Evolutionary conservation across 2,888 invertebrate species (phyloP), one percentile per base, ranked within the genome.

Genomic region (Aplocera efformata): DNA sequence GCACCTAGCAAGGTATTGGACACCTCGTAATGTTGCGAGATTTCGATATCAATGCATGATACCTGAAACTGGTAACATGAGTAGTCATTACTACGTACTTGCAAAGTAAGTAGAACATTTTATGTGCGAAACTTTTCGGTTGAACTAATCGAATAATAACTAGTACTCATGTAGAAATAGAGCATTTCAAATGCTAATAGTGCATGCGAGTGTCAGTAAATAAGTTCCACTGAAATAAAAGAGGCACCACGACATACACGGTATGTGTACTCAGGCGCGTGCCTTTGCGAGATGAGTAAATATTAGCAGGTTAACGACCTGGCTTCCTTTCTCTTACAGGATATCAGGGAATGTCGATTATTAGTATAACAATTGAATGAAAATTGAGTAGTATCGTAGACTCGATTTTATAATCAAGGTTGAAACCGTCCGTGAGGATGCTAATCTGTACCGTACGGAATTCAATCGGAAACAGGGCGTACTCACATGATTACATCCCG

Each of bases 301-400:
- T 82, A 83, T 83, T 82, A 68, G 71, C 65, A 70, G 82, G 79
- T 80, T 67, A 63, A 67, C 67, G 82, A 81, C 76, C 80, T 55
- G 55, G 63, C 64, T 72, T 70, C 68, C 67, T 68, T 67, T 60
- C 58, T 53, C 55, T 37, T 32, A 58, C 64, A 64, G 67, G 67
- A 69, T 67, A 63, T 59, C 50, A 50, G 50, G 58, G 53, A 58
- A 58, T 57, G 51, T 52, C 50, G 38, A 33, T 34, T 40, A 41
- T 50, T 44, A 34, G 47, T 50, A 42, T 33, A 30, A 51, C 39
- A 44, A 42, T 45, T 27, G 34, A 48, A 32, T 24, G 27, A 40
- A 17, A 6, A 22, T n/a, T n/a, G n/a, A n/a, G n/a, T n/a, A n/a
- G n/a, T n/a, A n/a, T n/a, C n/a, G n/a, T n/a, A n/a, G n/a, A n/a